phyloP scores from a whole-genome alignment of 2,797 vertebrate species.

The Smutsia temminckii region DNA sequence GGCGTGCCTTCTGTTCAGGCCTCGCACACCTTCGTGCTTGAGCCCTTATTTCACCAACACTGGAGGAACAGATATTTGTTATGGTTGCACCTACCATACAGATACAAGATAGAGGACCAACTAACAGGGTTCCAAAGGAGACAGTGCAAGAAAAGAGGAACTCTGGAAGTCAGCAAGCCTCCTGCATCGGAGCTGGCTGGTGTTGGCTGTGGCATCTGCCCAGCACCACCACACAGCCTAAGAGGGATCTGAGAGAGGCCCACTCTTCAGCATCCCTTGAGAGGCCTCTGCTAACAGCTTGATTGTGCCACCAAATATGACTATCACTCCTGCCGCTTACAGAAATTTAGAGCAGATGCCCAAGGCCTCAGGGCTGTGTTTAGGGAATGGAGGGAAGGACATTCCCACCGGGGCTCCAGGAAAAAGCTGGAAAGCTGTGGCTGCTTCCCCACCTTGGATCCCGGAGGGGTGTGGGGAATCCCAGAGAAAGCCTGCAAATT shows the following conservation, averaged over 20 bases:
- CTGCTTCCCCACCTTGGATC: neutral
- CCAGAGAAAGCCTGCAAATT: neutral
- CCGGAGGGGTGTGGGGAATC: neutral
- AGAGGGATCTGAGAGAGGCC: neutral
- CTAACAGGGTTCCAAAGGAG: neutral
- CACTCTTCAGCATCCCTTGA: neutral
- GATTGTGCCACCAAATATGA: neutral
- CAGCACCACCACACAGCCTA: neutral
- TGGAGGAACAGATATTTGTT: neutral
- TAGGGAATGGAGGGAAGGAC: rapidly evolving
- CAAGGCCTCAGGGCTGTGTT: neutral
- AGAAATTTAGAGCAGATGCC: neutral
- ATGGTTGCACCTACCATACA: neutral
- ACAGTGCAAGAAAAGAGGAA: neutral
- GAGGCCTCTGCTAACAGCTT: neutral
- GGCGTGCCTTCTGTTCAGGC: neutral
- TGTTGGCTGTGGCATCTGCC: neutral
- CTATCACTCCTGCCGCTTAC: neutral
- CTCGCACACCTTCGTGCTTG: neutral
- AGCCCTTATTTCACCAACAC: neutral
- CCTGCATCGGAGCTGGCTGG: neutral
- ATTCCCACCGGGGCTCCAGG: neutral
- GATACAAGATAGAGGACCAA: neutral
- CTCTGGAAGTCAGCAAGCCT: neutral
- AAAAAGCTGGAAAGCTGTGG: neutral